Evolutionary conservation across 2,113 vertebrate species (phyloP), one percentile per base, ranked within the genome.

Genomic region (Malurus elegans): DNA sequence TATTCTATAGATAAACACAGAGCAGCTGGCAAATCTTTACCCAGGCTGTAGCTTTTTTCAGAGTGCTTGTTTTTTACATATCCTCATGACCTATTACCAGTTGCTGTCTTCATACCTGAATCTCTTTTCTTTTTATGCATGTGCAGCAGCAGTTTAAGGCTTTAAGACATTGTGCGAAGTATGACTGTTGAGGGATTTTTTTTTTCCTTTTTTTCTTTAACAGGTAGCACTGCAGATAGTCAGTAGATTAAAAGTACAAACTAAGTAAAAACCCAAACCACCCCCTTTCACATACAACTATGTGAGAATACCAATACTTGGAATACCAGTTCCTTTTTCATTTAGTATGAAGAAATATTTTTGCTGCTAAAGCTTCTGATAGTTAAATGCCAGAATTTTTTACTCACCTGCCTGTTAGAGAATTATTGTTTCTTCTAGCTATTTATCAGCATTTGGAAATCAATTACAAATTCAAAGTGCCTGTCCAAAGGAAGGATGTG

Each of bases 1-100:
- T 79, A 65, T 61, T 79, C 67, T 82, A 36, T 70, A 86, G 71
- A 79, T 92, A 95, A 95, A 93, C 53, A 92, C 81, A 57, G 90
- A 93, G 79, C 88, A 93, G 62, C 62, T 95, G 95, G 71, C 56
- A 86, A 79, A 75, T 61, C 73, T 82, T 92, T 74, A 79, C 60
- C 34, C 47, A 40, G 44, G 18, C 85, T 88, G 78, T 81, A 69
- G 66, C 21, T 72, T 95, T 94, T 79, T 58, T 79, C 23, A 56
- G 18, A 45, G 18, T 28, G 28, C 14, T 84, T 78, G 25, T 32
- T 66, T 92, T 76, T 48, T 29, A 26, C 1, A 0, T 48, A 14
- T 81, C 32, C 54, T 81, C 2, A 2, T 89, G 73, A 69, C 62
- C 25, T 45, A 8, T 86, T 89, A 40, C 44, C 14, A 67, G 2